Conservation (phyloP, 1,140 invertebrate species). For the Pseudomyrmex gracilis region DNA sequence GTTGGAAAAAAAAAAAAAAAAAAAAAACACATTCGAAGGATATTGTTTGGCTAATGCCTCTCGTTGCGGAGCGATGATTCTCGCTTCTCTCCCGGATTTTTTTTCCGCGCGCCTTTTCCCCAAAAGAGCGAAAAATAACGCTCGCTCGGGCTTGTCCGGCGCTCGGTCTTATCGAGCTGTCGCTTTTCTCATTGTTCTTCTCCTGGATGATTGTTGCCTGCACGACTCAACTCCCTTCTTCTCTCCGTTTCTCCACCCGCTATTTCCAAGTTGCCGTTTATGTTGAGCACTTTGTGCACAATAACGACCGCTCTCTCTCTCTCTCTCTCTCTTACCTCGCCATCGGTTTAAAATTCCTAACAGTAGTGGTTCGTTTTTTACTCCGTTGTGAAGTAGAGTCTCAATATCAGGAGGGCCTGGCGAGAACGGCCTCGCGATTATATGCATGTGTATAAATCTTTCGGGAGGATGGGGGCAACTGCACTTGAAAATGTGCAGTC, state of each 20-base stretch:
- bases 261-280: conserved; percentile 36
- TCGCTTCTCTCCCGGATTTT: background rate
- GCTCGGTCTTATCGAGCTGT: conserved; percentile 32
- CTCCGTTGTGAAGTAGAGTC: conserved; percentile 11
- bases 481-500: background rate
- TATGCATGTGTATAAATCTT: background rate
- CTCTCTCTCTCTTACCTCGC: conserved; percentile 19
- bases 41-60: conserved; percentile 28
- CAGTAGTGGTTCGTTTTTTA: conserved; percentile 23
- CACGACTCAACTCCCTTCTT: conserved; percentile 12
- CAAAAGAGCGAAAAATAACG: conserved; percentile 35
- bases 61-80: background rate
- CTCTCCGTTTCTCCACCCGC: background rate
- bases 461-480: background rate
- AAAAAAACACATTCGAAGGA: conserved; percentile 32
- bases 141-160: conserved; percentile 30
- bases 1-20: conserved; percentile 42
- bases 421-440: conserved; percentile 6
- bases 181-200: conserved; percentile 52
- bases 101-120: background rate
- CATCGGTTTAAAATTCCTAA: conserved; percentile 25
- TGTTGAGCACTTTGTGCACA: conserved; percentile 42
- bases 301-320: conserved; percentile 35
- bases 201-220: conserved; percentile 30
- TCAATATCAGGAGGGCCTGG: conserved; percentile 18